Evolutionary conservation across 2,113 vertebrate genomes (phyloP).

Genomic region (Strix uralensis): DNA sequence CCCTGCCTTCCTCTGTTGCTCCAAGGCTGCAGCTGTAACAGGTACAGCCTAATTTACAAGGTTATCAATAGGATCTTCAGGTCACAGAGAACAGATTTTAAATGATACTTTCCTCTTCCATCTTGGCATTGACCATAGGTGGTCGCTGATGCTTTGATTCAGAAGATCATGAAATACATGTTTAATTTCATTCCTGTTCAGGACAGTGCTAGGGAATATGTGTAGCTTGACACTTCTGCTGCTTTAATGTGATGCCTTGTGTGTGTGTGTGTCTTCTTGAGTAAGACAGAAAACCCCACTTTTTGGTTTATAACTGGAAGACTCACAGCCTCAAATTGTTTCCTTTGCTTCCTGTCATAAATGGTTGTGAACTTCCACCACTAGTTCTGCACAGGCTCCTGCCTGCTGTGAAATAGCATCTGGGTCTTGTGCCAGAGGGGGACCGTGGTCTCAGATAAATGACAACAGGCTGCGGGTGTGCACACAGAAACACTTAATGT

Average conservation of each 20-base stretch:
- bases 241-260: background rate
- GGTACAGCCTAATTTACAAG: background rate
- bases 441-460: background rate
- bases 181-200: background rate
- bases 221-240: background rate
- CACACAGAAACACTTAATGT: background rate
- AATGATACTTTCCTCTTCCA: background rate
- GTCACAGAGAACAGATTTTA: background rate
- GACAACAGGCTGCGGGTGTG: background rate
- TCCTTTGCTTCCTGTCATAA: background rate
- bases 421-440: background rate
- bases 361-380: background rate
- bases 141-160: background rate
- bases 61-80: background rate
- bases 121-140: background rate
- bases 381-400: background rate
- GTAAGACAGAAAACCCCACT: background rate
- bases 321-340: background rate
- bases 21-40: background rate
- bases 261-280: background rate
- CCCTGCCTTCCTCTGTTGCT: background rate
- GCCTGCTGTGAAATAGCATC: background rate
- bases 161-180: background rate
- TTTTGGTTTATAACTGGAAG: background rate
- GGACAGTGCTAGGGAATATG: background rate